phyloP scores from a whole-genome alignment of 2,888 invertebrate genomes.

The Frankliniella intonsa region DNA sequence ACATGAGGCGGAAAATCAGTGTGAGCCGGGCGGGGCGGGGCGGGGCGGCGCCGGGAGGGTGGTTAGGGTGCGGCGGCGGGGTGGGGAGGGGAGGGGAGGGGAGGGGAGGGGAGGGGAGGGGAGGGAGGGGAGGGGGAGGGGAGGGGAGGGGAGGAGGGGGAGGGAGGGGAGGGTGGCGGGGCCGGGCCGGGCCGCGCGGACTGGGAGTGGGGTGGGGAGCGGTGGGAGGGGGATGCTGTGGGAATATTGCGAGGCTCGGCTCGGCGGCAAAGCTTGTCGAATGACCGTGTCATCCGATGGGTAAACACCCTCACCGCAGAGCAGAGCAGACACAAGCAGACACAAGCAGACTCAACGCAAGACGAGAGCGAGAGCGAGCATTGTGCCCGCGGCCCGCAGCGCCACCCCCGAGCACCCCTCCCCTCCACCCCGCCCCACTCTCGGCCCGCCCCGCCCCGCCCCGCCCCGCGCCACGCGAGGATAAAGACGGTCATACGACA shows the following conservation, averaged over 20 bases:
- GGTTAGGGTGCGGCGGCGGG: neutral
- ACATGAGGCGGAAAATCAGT: constrained; percentile 24
- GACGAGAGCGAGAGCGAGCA: too few species aligned
- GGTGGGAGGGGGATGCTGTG: neutral
- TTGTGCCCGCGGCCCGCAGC: too few species aligned
- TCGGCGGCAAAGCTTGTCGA: neutral
- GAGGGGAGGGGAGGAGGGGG: neutral
- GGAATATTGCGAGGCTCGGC: neutral
- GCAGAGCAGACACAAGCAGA: neutral
- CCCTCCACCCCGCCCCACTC: too few species aligned
- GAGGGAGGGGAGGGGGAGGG: neutral
- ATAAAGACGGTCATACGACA: too few species aligned
- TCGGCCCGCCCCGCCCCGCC: too few species aligned
- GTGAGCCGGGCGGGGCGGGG: neutral
- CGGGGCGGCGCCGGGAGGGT: neutral
- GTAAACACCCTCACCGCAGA: constrained; percentile 8
- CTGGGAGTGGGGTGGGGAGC: neutral
- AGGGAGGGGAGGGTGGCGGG: neutral
- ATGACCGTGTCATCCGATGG: constrained; percentile 20
- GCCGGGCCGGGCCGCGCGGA: neutral
- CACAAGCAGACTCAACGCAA: neutral
- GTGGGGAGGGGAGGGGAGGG: neutral
- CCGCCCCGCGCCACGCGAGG: too few species aligned
- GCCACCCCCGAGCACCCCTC: too few species aligned
- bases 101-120: neutral